Conservation (phyloP, 2,113 vertebrate genomes). For the Tricholaema leucomelas region DNA sequence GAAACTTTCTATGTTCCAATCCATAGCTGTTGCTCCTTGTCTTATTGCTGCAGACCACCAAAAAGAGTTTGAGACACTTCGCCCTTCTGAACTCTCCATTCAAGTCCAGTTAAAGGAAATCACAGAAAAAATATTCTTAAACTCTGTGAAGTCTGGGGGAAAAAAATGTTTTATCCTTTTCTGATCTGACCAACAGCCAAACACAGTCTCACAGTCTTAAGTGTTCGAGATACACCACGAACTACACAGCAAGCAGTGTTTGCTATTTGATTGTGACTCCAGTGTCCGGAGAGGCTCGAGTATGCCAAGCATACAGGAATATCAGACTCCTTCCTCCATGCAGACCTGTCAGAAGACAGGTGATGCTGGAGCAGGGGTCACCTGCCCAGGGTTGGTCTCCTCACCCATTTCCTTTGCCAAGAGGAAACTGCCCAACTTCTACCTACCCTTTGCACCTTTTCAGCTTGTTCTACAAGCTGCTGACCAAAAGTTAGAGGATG, state of each 20-base stretch:
- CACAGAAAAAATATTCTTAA: neutral
- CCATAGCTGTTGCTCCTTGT: too few species aligned
- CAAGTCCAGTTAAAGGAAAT: neutral
- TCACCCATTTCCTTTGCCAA: neutral
- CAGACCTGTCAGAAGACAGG: neutral
- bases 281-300: neutral
- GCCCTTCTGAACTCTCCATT: neutral
- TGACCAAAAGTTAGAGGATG: neutral
- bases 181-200: neutral
- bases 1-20: too few species aligned
- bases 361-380: neutral
- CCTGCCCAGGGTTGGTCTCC: neutral
- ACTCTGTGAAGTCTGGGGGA: neutral
- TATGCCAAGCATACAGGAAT: neutral
- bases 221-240: neutral
- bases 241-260: neutral
- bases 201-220: neutral
- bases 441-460: neutral
- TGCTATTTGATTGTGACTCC: neutral
- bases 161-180: neutral
- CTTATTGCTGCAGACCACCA: too few species aligned
- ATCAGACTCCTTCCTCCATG: neutral
- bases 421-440: neutral
- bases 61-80: neutral
- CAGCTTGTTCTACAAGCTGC: neutral